These are phyloP conservation scores for Paratrypauchen microcephalus DNA, from an alignment of 2,797 vertebrate genomes.

Conservation along the genomic window DNA sequence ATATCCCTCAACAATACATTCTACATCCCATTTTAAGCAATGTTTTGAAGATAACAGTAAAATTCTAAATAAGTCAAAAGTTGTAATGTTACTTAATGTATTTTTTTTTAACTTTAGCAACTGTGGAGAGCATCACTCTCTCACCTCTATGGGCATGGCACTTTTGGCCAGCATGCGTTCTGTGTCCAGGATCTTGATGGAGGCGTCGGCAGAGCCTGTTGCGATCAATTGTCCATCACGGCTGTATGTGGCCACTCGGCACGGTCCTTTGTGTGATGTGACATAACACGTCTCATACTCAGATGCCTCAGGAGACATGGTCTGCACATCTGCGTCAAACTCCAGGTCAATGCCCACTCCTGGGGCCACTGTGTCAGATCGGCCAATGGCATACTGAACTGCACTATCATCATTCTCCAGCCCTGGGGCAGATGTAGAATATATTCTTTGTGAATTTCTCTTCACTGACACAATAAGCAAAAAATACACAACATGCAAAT, in stretches of 20 bases:
- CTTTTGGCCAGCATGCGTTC: constrained; percentile 98
- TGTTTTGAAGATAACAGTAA: too few species aligned
- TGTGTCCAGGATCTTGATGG: constrained; percentile 97
- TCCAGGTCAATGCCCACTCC: constrained; percentile 96
- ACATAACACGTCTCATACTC: constrained; percentile 99
- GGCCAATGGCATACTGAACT: constrained; percentile 94
- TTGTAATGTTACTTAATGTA: neutral
- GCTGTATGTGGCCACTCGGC: constrained; percentile 93
- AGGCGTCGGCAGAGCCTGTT: constrained; percentile 94
- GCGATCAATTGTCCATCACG: constrained; percentile 96
- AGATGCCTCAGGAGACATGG: constrained; percentile 96
- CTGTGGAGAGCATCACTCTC: neutral
- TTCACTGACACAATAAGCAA: neutral
- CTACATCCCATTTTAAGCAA: too few species aligned
- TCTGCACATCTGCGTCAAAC: constrained; percentile 95
- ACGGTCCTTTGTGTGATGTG: constrained; percentile 96
- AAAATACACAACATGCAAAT: neutral
- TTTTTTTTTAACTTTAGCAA: neutral
- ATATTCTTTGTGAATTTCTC: neutral
- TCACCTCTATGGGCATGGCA: constrained; percentile 96
- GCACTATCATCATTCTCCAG: constrained; percentile 97
- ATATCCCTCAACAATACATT: too few species aligned
- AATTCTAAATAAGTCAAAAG: too few species aligned
- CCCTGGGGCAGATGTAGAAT: constrained; percentile 70
- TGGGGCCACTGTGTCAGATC: constrained; percentile 92